phyloP scores from a whole-genome alignment of 2,888 invertebrate genomes.

The Spisula solida region DNA sequence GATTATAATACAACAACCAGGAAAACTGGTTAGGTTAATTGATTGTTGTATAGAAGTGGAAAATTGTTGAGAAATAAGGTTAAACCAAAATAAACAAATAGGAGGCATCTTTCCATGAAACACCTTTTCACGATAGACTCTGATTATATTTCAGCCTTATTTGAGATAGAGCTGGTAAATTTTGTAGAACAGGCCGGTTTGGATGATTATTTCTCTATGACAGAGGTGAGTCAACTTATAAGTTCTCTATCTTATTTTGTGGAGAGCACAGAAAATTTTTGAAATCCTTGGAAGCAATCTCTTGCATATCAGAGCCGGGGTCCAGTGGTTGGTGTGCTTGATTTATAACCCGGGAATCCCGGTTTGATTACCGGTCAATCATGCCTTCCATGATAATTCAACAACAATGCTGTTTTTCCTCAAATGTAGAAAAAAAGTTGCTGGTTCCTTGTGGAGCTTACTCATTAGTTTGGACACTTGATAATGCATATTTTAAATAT shows the following conservation, averaged over 20 bases:
- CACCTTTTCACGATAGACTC: no score
- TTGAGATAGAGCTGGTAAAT: slow-evolving; percentile 92
- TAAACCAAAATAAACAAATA: no score
- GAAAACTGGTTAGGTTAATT: no score
- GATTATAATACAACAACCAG: no score
- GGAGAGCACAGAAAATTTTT: no score
- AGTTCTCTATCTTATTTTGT: not conserved
- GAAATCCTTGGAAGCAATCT: no score
- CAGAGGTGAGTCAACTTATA: slow-evolving; percentile 75
- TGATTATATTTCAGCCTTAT: slow-evolving; percentile 89
- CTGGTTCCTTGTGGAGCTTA: slow-evolving; percentile 68
- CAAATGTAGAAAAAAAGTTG: no score
- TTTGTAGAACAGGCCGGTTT: slow-evolving; percentile 89
- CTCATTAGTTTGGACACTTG: slow-evolving; percentile 88
- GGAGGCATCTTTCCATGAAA: no score
- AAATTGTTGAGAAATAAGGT: no score
- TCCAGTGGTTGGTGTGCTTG: not conserved
- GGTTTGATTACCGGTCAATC: not conserved
- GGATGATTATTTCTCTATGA: slow-evolving; percentile 88
- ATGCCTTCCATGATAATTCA: not conserved
- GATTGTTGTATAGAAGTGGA: no score
- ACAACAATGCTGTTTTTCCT: no score
- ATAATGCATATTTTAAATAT: slow-evolving; percentile 89
- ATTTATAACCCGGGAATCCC: not conserved
- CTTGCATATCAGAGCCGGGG: no score